Percentiles rank a stretch among this genome's conserved stretches.
Evolutionary conservation across 1,140 invertebrate genomes (phyloP).

Genomic region (Neocloeon triangulifer): DNA sequence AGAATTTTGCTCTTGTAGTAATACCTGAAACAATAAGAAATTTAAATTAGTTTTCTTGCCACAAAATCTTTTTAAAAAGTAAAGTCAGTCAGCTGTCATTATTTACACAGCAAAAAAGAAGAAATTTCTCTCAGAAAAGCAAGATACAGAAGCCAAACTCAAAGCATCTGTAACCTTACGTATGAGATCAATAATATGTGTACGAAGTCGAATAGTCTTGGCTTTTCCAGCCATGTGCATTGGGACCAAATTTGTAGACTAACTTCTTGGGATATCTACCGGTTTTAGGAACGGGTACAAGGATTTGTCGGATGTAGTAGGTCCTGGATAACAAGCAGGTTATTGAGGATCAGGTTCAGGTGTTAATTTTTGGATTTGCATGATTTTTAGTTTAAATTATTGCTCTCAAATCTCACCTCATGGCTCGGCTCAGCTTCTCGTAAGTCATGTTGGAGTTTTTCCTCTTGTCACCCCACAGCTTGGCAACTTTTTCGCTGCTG

Average conservation of each 20-base stretch:
- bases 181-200: too few relatives aligned
- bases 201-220: neutral
- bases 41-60: too few relatives aligned
- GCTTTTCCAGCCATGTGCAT: conserved; percentile 18
- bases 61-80: too few relatives aligned
- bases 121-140: too few relatives aligned
- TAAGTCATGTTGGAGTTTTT: conserved; percentile 83
- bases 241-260: conserved; percentile 27
- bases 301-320: neutral
- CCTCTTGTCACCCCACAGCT: conserved; percentile 68
- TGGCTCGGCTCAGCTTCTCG: conserved; percentile 78
- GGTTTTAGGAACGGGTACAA: neutral
- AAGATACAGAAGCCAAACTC: too few relatives aligned
- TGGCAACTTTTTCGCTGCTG: conserved; percentile 69
- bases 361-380: too few relatives aligned
- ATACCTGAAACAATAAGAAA: conserved; percentile 34
- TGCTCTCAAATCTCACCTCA: conserved; percentile 45
- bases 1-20: conserved; percentile 69
- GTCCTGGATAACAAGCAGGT: conserved; percentile 7
- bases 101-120: too few relatives aligned
- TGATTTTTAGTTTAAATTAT: too few relatives aligned
- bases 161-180: too few relatives aligned
- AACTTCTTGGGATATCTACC: conserved; percentile 10
- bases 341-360: too few relatives aligned
- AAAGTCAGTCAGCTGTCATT: too few relatives aligned